Evolutionary conservation across 2,797 vertebrate genomes (phyloP).

Genomic region (Borostomias antarcticus): DNA sequence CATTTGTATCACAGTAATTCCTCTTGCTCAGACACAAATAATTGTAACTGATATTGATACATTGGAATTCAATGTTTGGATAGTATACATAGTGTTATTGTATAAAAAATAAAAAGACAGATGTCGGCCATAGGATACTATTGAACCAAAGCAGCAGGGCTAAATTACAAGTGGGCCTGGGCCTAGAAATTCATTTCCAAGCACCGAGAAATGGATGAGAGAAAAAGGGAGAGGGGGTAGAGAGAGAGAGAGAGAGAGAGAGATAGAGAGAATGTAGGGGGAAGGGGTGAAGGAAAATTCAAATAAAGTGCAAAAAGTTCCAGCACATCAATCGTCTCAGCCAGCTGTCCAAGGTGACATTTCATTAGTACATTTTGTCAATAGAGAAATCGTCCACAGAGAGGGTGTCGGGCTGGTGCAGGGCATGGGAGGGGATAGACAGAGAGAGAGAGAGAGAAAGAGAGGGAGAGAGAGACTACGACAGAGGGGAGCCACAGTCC

Average conservation of each 20-base stretch:
- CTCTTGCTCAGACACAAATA: constrained; percentile 12
- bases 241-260: constrained; percentile 26
- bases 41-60: constrained; percentile 16
- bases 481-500: constrained; percentile 66
- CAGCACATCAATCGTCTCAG: constrained; percentile 84
- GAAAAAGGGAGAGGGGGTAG: constrained; percentile 22
- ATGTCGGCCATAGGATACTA: constrained; percentile 26
- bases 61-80: constrained; percentile 8
- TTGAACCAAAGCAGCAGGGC: constrained; percentile 30
- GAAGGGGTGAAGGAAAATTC: constrained; percentile 72
- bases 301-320: constrained; percentile 88
- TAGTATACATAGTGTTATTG: not conserved
- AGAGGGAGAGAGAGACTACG: constrained; percentile 44
- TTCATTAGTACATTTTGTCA: constrained; percentile 94
- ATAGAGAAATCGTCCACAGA: constrained; percentile 86
- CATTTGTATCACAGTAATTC: too few relatives aligned
- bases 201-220: constrained; percentile 41
- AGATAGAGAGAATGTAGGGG: constrained; percentile 23
- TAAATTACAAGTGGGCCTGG: constrained; percentile 42
- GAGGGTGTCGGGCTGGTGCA: constrained; percentile 59
- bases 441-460: not conserved
- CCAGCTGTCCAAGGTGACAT: constrained; percentile 90
- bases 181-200: constrained; percentile 44
- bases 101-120: constrained; percentile 23
- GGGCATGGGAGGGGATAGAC: not conserved